A percentile compares a stretch with the other conserved stretches of the same genome.
Evolutionary conservation across 2,797 vertebrate species (phyloP).

Genomic region (Phalanger gymnotis): DNA sequence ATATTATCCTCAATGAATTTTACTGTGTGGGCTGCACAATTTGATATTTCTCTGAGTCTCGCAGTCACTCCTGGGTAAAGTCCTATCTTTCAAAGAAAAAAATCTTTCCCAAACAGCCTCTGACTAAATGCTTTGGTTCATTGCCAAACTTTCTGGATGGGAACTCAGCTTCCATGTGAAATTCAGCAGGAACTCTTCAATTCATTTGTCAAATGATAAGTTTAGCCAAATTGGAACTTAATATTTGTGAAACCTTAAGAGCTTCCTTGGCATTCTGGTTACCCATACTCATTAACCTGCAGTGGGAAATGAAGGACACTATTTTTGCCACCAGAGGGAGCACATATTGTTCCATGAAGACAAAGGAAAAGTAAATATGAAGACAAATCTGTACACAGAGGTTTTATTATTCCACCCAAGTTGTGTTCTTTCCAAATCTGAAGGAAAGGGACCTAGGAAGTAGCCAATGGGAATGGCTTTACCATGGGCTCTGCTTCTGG

Average conservation of each 20-base stretch:
- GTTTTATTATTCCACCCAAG: neutral
- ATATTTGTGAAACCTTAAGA: constrained; percentile 34
- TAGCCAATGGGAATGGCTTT: neutral
- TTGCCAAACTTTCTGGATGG: constrained; percentile 14
- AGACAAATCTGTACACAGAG: neutral
- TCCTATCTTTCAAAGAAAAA: constrained; percentile 51
- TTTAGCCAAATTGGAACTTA: constrained; percentile 30
- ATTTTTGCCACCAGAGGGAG: constrained; percentile 76
- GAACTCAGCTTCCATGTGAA: neutral
- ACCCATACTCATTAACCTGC: neutral
- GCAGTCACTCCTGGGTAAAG: neutral
- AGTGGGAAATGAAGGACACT: neutral
- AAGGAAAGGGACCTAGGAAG: neutral
- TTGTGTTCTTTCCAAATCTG: neutral
- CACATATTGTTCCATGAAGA: constrained; percentile 65
- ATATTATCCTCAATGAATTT: constrained; percentile 58
- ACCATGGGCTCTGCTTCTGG: constrained; percentile 31
- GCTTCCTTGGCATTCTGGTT: neutral
- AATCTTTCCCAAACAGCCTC: constrained; percentile 29
- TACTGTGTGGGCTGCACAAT: constrained; percentile 4
- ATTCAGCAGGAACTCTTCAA: neutral
- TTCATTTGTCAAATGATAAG: neutral
- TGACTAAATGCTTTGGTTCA: constrained; percentile 60
- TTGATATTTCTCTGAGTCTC: constrained; percentile 40
- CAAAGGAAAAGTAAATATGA: constrained; percentile 28